Conservation (phyloP, 2,797 vertebrate species). For the Myotis pilosus region DNA sequence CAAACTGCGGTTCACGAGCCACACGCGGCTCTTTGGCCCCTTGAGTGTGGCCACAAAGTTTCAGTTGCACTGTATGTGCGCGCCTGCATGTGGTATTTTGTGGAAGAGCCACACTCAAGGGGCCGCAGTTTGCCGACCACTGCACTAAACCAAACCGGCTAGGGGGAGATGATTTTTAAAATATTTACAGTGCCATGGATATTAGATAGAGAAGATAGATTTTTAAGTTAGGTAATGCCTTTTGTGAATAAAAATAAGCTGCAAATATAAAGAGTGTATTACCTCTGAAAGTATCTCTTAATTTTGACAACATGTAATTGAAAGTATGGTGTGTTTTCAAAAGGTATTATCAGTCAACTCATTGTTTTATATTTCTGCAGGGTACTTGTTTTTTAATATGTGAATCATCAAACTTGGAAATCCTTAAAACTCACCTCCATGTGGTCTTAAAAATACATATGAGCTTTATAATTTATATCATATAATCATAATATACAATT, state of each 20-base stretch:
- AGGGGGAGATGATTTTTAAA: background rate
- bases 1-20: no score
- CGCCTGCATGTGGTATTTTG: no score
- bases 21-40: no score
- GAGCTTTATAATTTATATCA: background rate
- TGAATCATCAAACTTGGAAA: background rate
- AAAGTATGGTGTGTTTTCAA: background rate
- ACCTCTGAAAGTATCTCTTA: background rate
- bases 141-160: no score
- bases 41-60: no score
- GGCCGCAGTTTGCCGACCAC: no score
- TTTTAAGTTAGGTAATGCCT: background rate
- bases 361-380: background rate
- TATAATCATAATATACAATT: background rate
- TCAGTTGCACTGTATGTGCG: no score
- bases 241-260: background rate
- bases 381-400: background rate
- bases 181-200: background rate
- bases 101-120: no score
- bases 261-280: background rate
- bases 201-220: background rate
- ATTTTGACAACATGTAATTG: background rate
- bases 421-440: background rate
- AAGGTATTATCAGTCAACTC: background rate
- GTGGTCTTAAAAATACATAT: background rate